phyloP scores from a whole-genome alignment of 2,113 vertebrate genomes.

The Cacatua alba region DNA sequence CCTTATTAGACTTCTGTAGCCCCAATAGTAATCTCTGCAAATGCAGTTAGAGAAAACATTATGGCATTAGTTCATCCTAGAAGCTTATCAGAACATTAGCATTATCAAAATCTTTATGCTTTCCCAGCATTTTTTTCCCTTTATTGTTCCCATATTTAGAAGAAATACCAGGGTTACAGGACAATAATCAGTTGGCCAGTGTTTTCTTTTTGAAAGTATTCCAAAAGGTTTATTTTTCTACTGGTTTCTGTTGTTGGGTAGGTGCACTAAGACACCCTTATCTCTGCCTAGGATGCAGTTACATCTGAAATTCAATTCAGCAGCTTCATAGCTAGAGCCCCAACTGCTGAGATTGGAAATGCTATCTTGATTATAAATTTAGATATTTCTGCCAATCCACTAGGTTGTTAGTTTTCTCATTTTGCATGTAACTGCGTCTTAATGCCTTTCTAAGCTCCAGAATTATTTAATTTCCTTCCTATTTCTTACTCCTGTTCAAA shows the following conservation, averaged over 20 bases:
- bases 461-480: conserved; percentile 74
- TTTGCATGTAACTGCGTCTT: conserved; percentile 35
- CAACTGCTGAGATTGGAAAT: background rate
- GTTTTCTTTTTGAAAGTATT: background rate
- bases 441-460: conserved; percentile 32
- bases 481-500: conserved; percentile 52
- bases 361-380: conserved; percentile 2
- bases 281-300: background rate
- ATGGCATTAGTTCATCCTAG: background rate
- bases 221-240: background rate
- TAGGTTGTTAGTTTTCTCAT: conserved; percentile 49
- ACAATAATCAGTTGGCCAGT: background rate
- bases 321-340: background rate
- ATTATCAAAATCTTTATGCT: background rate
- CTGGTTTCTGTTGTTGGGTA: background rate
- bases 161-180: background rate
- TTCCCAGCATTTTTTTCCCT: background rate
- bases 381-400: background rate
- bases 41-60: background rate
- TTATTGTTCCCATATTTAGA: background rate
- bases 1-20: background rate
- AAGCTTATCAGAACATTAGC: background rate
- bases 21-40: background rate
- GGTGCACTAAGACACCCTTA: background rate
- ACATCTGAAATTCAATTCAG: background rate